Evolutionary conservation across 2,888 invertebrate genomes (phyloP).

Genomic region (Gymnoscelis rufifasciata): DNA sequence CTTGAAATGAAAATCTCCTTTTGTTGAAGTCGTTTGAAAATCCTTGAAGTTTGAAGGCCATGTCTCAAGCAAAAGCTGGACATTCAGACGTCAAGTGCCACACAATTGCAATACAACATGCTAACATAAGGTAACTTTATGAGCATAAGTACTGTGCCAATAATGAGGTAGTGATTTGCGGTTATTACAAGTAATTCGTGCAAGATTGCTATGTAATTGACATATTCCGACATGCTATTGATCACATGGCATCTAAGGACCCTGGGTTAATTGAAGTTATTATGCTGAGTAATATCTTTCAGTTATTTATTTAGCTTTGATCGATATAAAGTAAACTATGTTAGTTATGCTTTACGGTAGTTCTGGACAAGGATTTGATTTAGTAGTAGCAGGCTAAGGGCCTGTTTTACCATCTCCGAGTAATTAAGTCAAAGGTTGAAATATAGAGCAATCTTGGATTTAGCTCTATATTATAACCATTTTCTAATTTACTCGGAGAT

Average conservation of each 20-base stretch:
- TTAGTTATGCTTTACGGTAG: too few species aligned
- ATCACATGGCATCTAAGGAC: constrained; percentile 17
- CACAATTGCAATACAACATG: neutral
- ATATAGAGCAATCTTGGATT: too few species aligned
- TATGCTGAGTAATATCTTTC: constrained; percentile 10
- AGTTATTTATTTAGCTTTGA: constrained; percentile 2
- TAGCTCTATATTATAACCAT: too few species aligned
- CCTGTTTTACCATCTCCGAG: too few species aligned
- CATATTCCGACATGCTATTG: constrained; percentile 28
- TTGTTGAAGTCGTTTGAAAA: too few species aligned
- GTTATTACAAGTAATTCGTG: constrained; percentile 28
- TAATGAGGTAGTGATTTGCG: constrained; percentile 28
- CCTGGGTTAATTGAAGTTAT: constrained; percentile 6
- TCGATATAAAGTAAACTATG: neutral
- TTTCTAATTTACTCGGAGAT: too few species aligned
- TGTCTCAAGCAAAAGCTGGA: too few species aligned
- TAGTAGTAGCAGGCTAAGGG: too few species aligned
- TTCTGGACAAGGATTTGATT: neutral
- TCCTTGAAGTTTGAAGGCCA: too few species aligned
- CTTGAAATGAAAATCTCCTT: too few species aligned
- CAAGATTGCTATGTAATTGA: constrained; percentile 29
- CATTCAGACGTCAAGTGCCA: too few species aligned
- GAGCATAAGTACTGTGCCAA: constrained; percentile 10
- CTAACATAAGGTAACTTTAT: neutral
- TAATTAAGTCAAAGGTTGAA: too few species aligned